Evolutionary conservation across 2,797 vertebrate genomes (phyloP).

Genomic region (Valencia hispanica): DNA sequence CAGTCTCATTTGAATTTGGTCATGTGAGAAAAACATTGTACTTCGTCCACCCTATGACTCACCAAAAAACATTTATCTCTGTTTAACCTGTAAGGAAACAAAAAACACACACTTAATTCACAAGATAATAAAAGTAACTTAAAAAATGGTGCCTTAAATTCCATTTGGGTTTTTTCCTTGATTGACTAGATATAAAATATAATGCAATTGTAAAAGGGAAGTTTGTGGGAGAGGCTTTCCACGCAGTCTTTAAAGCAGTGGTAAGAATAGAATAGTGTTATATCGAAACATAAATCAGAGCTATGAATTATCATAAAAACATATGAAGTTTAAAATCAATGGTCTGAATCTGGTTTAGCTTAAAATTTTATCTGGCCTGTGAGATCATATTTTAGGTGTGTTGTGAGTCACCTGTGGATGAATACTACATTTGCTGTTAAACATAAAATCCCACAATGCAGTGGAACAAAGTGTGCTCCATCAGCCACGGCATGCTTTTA

Average conservation of each 20-base stretch:
- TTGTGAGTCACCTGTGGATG: too few species aligned
- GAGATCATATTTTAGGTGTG: too few species aligned
- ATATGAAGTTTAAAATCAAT: too few species aligned
- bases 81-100: not conserved
- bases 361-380: too few species aligned
- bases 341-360: too few species aligned
- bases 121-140: not conserved
- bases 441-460: too few species aligned
- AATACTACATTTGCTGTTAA: too few species aligned
- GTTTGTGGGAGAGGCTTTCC: not conserved
- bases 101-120: not conserved
- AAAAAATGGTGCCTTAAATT: not conserved
- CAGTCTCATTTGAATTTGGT: not conserved
- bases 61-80: not conserved
- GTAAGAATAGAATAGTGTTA: not conserved
- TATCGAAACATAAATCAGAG: not conserved
- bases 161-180: not conserved
- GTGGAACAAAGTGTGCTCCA: too few species aligned
- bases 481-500: too few species aligned
- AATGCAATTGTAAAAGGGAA: not conserved
- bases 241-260: not conserved
- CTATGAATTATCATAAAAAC: too few species aligned
- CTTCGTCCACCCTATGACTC: not conserved
- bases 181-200: not conserved
- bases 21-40: not conserved